Conservation (phyloP, 2,113 vertebrate species). For the Esox niger region DNA sequence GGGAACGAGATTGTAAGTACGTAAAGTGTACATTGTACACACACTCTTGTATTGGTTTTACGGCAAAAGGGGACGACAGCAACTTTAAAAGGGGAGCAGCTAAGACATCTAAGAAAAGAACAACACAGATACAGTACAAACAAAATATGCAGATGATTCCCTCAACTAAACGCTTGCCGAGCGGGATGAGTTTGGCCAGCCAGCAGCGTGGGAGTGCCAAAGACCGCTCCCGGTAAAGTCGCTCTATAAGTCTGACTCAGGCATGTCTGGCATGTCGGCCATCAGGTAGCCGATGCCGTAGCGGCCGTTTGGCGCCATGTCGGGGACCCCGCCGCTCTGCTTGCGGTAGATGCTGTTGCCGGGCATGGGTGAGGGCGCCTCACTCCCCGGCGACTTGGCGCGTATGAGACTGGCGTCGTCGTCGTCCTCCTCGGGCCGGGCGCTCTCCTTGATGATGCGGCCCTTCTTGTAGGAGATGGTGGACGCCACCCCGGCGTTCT, state of each 20-base stretch:
- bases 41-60: not conserved
- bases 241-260: slow-evolving; percentile 89
- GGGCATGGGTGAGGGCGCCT: slow-evolving; percentile 85
- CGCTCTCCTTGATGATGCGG: slow-evolving; percentile 84
- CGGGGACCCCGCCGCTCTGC: slow-evolving; percentile 74
- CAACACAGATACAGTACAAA: slow-evolving; percentile 59
- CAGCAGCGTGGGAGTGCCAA: not conserved
- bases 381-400: slow-evolving; percentile 82
- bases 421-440: slow-evolving; percentile 70
- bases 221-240: slow-evolving; percentile 9
- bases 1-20: not conserved
- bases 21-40: slow-evolving; percentile 17
- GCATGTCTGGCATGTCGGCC: slow-evolving; percentile 91
- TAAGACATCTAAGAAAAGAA: slow-evolving; percentile 64
- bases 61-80: slow-evolving; percentile 46
- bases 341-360: slow-evolving; percentile 89
- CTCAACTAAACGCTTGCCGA: slow-evolving; percentile 45
- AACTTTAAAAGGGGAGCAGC: slow-evolving; percentile 49
- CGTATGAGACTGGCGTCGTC: slow-evolving; percentile 87
- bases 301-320: slow-evolving; percentile 84
- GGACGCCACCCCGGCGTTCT: slow-evolving; percentile 76
- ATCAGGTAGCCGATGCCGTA: slow-evolving; percentile 92
- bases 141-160: slow-evolving; percentile 37
- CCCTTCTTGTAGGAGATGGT: slow-evolving; percentile 92
- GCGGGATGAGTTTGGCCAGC: slow-evolving; percentile 19